Evolutionary conservation across 2,797 vertebrate genomes (phyloP).

Genomic region (Amphiprion clarkii): DNA sequence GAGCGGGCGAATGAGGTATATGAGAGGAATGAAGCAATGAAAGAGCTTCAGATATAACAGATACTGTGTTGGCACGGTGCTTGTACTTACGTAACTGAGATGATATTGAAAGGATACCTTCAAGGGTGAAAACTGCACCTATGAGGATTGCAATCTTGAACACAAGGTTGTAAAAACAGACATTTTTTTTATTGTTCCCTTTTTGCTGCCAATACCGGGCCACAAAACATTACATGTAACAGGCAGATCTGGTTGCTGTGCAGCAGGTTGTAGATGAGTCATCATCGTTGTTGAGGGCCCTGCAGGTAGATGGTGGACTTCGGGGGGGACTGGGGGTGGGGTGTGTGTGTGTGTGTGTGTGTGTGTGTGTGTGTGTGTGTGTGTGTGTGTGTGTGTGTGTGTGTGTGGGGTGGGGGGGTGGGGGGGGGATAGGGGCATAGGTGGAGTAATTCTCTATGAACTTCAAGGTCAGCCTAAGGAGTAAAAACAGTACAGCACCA

Average conservation of each 20-base stretch:
- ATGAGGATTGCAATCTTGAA: not conserved
- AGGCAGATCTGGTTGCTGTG: slow-evolving; percentile 6
- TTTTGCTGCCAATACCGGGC: not conserved
- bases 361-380: too few species aligned
- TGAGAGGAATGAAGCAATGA: not conserved
- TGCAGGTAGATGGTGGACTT: slow-evolving; percentile 18
- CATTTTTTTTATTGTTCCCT: not conserved
- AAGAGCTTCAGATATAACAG: not conserved
- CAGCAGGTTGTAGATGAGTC: slow-evolving; percentile 30
- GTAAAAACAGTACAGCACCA: not conserved
- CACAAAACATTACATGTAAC: not conserved
- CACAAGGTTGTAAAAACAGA: too few species aligned
- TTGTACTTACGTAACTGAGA: not conserved
- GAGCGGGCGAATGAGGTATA: not conserved
- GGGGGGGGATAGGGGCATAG: too few species aligned
- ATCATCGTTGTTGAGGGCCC: slow-evolving; percentile 8
- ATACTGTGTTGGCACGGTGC: not conserved
- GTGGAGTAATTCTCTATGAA: slow-evolving; percentile 22
- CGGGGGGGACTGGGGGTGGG: not conserved
- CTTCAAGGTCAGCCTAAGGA: slow-evolving; percentile 25
- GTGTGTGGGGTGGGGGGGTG: too few species aligned
- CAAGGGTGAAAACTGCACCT: not conserved
- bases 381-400: too few species aligned
- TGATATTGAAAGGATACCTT: not conserved
- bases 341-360: too few species aligned